phyloP scores from a whole-genome alignment of 2,113 vertebrate species.

The Labeo rohita region DNA sequence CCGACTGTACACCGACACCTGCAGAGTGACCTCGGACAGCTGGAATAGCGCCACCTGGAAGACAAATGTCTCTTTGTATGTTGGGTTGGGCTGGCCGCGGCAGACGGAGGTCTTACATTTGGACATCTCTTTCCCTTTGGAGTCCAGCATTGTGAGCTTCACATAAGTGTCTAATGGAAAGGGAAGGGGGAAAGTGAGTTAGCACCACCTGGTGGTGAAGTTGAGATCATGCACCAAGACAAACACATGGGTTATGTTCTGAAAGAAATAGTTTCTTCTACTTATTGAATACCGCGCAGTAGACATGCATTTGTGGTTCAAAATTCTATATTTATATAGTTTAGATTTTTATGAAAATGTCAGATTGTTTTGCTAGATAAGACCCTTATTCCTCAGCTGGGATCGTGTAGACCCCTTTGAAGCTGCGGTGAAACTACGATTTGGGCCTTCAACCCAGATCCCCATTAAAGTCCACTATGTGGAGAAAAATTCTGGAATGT shows the following conservation, averaged over 20 bases:
- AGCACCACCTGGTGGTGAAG: not conserved
- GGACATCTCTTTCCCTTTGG: conserved; percentile 98
- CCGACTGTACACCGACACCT: conserved; percentile 91
- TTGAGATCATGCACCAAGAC: not conserved
- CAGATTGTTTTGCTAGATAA: no score
- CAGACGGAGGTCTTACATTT: conserved; percentile 94
- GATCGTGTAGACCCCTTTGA: no score
- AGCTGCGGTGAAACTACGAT: no score
- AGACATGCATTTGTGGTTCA: no score
- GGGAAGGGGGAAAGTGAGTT: not conserved
- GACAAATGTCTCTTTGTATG: conserved; percentile 96
- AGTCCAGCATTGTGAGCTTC: conserved; percentile 94
- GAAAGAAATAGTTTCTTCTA: not conserved
- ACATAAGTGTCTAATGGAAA: conserved; percentile 89
- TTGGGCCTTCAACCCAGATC: no score
- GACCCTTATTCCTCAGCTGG: no score
- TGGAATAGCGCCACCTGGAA: conserved; percentile 98
- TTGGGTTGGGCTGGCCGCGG: conserved; percentile 92
- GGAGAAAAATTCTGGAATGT: no score
- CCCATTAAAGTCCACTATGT: no score
- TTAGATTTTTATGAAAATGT: no score
- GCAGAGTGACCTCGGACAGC: conserved; percentile 94
- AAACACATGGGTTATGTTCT: not conserved
- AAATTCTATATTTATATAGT: no score
- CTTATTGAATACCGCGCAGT: not conserved